Evolutionary conservation across 2,888 invertebrate genomes (phyloP).

Genomic region (Dryobota labecula): DNA sequence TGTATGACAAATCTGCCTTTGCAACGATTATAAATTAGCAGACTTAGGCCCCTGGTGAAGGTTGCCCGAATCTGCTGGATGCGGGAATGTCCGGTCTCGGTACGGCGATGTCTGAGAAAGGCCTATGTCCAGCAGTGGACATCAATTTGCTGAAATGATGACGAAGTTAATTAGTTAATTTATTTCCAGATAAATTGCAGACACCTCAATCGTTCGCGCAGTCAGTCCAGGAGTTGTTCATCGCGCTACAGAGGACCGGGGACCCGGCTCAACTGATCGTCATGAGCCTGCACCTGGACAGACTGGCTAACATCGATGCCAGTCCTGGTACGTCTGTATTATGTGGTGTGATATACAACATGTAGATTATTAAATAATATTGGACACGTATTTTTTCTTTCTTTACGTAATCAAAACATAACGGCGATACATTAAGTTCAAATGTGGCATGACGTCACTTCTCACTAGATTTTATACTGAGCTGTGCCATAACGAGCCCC

Average conservation of each 20-base stretch:
- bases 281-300: conserved; percentile 94
- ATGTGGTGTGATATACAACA: neutral
- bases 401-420: too few species aligned
- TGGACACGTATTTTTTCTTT: too few species aligned
- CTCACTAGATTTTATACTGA: too few species aligned
- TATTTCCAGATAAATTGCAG: conserved; percentile 94
- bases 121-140: neutral
- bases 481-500: too few species aligned
- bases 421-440: too few species aligned
- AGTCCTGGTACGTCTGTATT: conserved; percentile 91
- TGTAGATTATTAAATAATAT: too few species aligned
- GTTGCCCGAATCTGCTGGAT: neutral
- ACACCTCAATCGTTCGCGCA: conserved; percentile 98
- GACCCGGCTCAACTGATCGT: conserved; percentile 94
- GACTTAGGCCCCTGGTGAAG: neutral
- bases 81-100: neutral
- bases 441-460: too few species aligned
- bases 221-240: conserved; percentile 97
- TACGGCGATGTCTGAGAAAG: neutral
- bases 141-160: neutral
- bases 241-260: conserved; percentile 96
- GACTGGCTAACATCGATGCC: conserved; percentile 96
- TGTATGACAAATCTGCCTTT: neutral
- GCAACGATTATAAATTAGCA: neutral
- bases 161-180: neutral